Conservation (phyloP, 2,888 invertebrate species). For the Rhamnusium bicolor region DNA sequence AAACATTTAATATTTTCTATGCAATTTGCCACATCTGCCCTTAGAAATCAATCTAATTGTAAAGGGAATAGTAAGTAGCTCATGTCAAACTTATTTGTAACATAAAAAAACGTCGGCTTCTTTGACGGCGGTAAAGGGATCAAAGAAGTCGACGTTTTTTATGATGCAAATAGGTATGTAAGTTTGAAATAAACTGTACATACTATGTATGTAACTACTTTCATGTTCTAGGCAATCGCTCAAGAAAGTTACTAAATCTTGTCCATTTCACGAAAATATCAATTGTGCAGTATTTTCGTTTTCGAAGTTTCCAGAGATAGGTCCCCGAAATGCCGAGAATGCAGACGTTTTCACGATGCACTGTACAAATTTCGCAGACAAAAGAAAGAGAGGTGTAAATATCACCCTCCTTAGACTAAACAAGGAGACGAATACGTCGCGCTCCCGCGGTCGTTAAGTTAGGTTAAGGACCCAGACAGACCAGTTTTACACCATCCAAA, state of each 20-base stretch:
- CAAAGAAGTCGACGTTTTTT: no score
- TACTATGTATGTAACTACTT: no score
- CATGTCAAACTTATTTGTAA: no score
- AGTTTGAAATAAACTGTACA: no score
- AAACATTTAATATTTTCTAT: no score
- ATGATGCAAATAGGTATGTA: no score
- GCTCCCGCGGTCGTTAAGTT: conserved; percentile 69
- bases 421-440: conserved; percentile 51
- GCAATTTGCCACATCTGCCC: no score
- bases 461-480: conserved; percentile 73
- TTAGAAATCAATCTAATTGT: no score
- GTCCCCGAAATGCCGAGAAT: conserved; percentile 48
- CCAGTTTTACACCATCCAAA: conserved; percentile 67
- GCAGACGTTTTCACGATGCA: conserved; percentile 62
- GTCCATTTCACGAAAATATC: background rate
- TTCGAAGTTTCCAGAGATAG: conserved; percentile 43
- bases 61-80: no score
- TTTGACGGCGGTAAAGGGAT: no score
- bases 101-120: no score
- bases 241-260: background rate
- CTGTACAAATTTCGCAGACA: conserved; percentile 55
- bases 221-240: no score
- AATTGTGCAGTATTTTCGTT: background rate
- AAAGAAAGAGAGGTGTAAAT: conserved; percentile 48
- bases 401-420: conserved; percentile 37